Base-by-base conservation (phyloP, 2,113 vertebrate genomes). In the Centropristis striata region DNA sequence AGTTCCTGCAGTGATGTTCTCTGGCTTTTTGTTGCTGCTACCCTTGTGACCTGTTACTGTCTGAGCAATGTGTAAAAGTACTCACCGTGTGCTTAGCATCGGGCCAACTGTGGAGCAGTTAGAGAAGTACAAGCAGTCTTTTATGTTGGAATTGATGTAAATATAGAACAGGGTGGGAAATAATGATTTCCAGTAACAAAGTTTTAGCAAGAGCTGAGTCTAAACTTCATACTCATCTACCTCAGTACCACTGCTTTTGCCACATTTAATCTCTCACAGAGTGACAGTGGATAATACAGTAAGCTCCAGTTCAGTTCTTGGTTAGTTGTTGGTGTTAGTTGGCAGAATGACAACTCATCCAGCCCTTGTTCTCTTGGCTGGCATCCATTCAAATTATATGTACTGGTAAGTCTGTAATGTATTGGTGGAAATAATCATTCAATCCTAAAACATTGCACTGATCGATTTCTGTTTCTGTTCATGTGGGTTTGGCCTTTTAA, bases 21-120 rank as follows among this genome's bases (percentile, higher is more conserved):
- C 49, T 64, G 41, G 39, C 32, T 50, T 71, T 63, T 60, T 51
- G 57, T 65, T 11, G 9, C 50, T 51, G 5, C 27, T 46, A 16
- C 53, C 68, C 79, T 60, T 75, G 59, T 89, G 78, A 74, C 78
- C 37, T 4, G 5, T 75, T 21, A 55, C 54, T 50, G 49, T 76
- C 42, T 51, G 54, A 50, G 42, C 37, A 21, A 42, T 18, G 44
- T 85, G 70, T 83, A 32, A 68, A 66, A 55, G 42, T 55, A 15
- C 28, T 65, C 63, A n/a, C 36, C 28, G 55, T 71, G 71, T 71
- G 83, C 46, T 76, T 25, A 20, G 53, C 3, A 10, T 71, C 71
- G 60, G 58, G 36, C 42, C 70, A 55, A 3, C 36, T 63, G 54
- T 28, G 21, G 14, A 42, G 20, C 55, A 36, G 42, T 68, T 28